Conservation (phyloP, 2,797 vertebrate species). For the Lepus townsendii region DNA sequence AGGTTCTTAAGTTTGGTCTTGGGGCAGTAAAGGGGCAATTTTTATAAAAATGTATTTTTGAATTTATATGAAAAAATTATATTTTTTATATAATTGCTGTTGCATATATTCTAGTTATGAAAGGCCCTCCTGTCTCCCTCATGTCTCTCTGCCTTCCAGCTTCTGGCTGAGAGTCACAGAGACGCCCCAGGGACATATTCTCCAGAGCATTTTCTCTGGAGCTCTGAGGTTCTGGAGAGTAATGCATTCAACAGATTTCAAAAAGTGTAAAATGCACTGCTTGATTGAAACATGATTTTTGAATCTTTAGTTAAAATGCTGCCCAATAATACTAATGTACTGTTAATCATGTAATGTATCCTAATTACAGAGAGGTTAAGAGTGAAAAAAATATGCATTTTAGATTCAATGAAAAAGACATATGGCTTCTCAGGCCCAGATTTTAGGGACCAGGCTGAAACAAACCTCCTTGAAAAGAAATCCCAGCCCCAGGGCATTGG, state of each 20-base stretch:
- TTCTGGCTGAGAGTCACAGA: neutral
- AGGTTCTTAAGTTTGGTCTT: neutral
- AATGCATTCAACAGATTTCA: neutral
- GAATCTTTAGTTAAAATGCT: neutral
- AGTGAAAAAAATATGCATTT: neutral
- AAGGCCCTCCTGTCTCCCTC: neutral
- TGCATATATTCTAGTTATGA: neutral
- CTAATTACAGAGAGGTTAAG: neutral
- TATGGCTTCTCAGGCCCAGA: neutral
- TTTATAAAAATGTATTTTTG: too few species aligned
- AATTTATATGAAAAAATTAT: too few species aligned
- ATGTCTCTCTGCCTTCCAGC: neutral
- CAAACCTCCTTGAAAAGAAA: neutral
- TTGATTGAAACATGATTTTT: neutral
- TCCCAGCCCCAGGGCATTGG: neutral
- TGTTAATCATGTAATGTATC: neutral
- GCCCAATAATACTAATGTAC: neutral
- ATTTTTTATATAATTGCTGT: too few species aligned
- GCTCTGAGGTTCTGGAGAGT: neutral
- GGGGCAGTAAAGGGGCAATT: neutral
- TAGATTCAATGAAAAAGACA: neutral
- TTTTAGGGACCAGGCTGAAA: neutral
- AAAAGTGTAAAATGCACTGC: neutral
- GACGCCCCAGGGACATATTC: neutral
- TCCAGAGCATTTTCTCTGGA: neutral